Evolutionary conservation across 92 coral and sea anemone genomes (phyloP).

Genomic region (Paramuricea clavata): DNA sequence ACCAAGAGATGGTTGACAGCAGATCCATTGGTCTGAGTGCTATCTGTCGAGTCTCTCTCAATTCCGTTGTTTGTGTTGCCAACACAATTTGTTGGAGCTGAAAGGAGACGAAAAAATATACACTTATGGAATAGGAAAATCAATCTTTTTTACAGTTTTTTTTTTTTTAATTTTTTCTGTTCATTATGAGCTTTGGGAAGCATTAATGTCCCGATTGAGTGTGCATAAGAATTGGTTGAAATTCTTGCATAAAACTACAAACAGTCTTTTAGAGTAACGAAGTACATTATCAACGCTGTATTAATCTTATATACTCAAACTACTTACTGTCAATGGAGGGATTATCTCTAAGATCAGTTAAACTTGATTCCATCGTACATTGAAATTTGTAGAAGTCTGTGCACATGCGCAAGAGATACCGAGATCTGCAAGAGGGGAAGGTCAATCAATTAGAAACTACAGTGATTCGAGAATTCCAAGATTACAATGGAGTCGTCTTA

Average conservation of each 20-base stretch:
- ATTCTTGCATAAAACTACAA: too few species aligned
- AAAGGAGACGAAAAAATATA: not conserved
- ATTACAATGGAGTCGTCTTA: conserved; percentile 47
- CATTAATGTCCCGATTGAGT: not conserved
- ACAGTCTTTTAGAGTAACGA: too few species aligned
- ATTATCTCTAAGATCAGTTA: conserved; percentile 86
- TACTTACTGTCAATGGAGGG: conserved; percentile 89
- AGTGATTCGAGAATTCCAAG: not conserved
- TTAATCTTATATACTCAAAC: not conserved
- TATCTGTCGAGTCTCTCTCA: conserved; percentile 22
- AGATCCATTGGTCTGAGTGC: conserved; percentile 22
- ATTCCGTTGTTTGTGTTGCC: not conserved
- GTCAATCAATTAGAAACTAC: not conserved
- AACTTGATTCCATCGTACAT: conserved; percentile 95
- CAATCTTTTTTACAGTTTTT: too few species aligned
- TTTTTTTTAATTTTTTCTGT: too few species aligned
- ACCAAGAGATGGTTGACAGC: conserved; percentile 26
- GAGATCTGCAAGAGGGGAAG: conserved; percentile 71
- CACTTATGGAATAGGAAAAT: too few species aligned
- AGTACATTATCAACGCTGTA: too few species aligned
- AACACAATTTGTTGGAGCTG: conserved; percentile 37
- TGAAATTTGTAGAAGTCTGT: conserved; percentile 98
- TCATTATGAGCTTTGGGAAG: not conserved
- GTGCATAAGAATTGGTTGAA: too few species aligned
- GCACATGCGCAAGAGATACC: conserved; percentile 95